These are phyloP conservation scores for Oxygymnocypris stewartii DNA, from an alignment of 2,113 vertebrate species.

Conservation along the genomic window DNA sequence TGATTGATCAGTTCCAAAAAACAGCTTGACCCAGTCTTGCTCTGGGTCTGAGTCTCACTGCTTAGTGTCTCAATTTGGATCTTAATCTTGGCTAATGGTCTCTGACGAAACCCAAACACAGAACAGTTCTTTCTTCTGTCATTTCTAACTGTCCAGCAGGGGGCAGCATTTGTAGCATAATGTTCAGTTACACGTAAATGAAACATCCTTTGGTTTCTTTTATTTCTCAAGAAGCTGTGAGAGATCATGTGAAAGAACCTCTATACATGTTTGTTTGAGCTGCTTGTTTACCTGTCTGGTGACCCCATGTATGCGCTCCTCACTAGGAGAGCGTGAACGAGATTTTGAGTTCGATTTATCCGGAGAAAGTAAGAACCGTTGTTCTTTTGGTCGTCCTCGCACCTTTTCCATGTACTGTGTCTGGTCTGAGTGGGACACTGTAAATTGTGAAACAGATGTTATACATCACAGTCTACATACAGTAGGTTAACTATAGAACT, in stretches of 20 bases:
- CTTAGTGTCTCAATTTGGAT: not conserved
- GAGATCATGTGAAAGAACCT: not conserved
- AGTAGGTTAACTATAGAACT: not conserved
- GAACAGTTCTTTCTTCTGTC: not conserved
- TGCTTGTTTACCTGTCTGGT: conserved; percentile 79
- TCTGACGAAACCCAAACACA: not conserved
- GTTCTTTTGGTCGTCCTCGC: conserved; percentile 91
- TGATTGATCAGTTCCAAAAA: not conserved
- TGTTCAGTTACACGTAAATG: not conserved
- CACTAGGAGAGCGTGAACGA: conserved; percentile 85
- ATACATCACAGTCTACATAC: not conserved
- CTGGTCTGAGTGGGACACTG: conserved; percentile 88
- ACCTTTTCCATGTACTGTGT: conserved; percentile 84
- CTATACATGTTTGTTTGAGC: not conserved
- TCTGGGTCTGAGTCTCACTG: not conserved
- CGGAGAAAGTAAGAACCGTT: conserved; percentile 90
- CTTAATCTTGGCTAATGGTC: not conserved
- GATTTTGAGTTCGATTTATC: conserved; percentile 83
- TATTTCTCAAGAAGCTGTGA: not conserved
- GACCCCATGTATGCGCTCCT: conserved; percentile 77
- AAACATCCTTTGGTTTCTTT: not conserved
- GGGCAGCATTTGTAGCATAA: not conserved
- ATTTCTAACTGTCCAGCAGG: not conserved
- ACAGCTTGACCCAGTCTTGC: not conserved
- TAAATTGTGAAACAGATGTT: not conserved